Evolutionary conservation across 1,140 invertebrate genomes (phyloP).

Genomic region (Drosophila littoralis): DNA sequence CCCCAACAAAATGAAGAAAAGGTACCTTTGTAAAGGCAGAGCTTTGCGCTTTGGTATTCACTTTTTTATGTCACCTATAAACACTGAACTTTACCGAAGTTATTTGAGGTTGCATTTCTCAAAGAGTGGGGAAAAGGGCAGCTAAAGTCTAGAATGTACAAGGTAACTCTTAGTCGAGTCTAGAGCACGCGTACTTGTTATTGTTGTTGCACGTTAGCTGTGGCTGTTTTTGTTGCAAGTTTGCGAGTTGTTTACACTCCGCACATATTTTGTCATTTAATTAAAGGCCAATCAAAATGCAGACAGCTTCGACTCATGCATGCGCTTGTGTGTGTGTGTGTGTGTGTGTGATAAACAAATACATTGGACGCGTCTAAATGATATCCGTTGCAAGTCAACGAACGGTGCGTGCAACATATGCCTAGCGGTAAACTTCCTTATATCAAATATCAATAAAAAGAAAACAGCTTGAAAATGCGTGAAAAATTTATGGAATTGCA

Average conservation of each 20-base stretch:
- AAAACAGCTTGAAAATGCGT: constrained; percentile 71
- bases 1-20: too few relatives aligned
- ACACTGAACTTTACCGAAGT: too few relatives aligned
- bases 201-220: background rate
- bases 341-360: constrained; percentile 33
- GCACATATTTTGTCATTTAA: constrained; percentile 82
- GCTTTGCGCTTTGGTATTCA: too few relatives aligned
- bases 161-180: too few relatives aligned
- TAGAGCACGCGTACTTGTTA: background rate
- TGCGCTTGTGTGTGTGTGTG: constrained; percentile 26
- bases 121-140: too few relatives aligned
- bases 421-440: constrained; percentile 74
- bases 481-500: constrained; percentile 77
- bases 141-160: too few relatives aligned
- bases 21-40: too few relatives aligned
- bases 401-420: constrained; percentile 24
- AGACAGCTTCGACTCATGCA: constrained; percentile 56
- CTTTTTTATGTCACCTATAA: too few relatives aligned
- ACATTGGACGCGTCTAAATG: constrained; percentile 67
- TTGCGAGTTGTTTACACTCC: constrained; percentile 64
- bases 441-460: constrained; percentile 74
- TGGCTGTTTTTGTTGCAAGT: constrained; percentile 5
- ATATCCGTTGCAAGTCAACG: constrained; percentile 74
- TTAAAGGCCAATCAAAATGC: constrained; percentile 78
- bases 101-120: too few relatives aligned